A percentile compares a stretch with the other conserved stretches of the same genome.
phyloP scores from a whole-genome alignment of 92 coral and sea anemone species.

The Actinernus sp. region DNA sequence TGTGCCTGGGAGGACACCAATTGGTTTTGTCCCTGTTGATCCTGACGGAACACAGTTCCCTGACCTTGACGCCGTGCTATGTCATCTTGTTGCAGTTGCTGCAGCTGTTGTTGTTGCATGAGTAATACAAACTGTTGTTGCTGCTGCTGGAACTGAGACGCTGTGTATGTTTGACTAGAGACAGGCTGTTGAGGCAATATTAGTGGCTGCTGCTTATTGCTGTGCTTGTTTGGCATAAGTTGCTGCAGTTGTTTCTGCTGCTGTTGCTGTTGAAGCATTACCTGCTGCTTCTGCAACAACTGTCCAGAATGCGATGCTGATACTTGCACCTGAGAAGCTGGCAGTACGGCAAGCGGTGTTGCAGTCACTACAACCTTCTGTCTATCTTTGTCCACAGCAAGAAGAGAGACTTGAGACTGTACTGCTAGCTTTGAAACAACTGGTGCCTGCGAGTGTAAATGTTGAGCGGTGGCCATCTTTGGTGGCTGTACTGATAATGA shows the following conservation, averaged over 20 bases:
- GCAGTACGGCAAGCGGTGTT: constrained; percentile 36
- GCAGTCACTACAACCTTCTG: constrained; percentile 39
- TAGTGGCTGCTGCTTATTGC: constrained; percentile 47
- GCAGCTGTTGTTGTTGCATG: constrained; percentile 52
- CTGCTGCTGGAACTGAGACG: constrained; percentile 43
- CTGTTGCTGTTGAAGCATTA: constrained; percentile 50
- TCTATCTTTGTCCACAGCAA: constrained; percentile 24
- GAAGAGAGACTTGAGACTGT: constrained; percentile 25
- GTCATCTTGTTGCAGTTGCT: background rate
- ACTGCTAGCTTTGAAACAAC: too few relatives aligned
- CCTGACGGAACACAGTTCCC: constrained; percentile 33
- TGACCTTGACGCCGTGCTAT: constrained; percentile 12
- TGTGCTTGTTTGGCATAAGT: constrained; percentile 48
- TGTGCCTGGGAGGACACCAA: constrained; percentile 33
- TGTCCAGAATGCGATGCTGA: constrained; percentile 26
- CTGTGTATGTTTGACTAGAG: constrained; percentile 33
- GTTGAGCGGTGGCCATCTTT: constrained; percentile 17
- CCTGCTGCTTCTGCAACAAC: constrained; percentile 44
- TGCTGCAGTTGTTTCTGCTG: constrained; percentile 54
- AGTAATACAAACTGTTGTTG: constrained; percentile 48
- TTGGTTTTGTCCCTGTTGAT: constrained; percentile 20
- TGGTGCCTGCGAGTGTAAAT: too few relatives aligned
- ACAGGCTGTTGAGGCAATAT: constrained; percentile 71
- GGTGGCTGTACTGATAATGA: background rate
- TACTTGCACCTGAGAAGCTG: constrained; percentile 15